Evolutionary conservation across 2,888 invertebrate species (phyloP).

Genomic region (Rapana venosa): DNA sequence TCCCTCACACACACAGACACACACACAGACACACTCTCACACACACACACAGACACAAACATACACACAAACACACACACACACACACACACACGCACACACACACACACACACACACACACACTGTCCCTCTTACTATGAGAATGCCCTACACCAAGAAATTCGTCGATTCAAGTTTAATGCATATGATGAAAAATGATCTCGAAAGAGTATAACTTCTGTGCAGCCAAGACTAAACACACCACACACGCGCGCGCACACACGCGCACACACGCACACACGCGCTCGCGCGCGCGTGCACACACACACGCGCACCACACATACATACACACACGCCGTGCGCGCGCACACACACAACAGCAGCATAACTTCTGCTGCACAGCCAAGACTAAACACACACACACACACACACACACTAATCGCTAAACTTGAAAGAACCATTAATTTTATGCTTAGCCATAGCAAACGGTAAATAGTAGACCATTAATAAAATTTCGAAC

Average conservation of each 20-base stretch:
- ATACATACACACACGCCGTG: not conserved
- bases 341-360: not conserved
- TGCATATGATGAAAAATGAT: not conserved
- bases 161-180: not conserved
- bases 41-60: not conserved
- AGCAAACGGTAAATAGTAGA: not conserved
- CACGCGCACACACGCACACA: not conserved
- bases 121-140: too few relatives aligned
- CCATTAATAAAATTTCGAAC: too few relatives aligned
- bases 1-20: not conserved
- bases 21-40: not conserved
- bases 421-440: not conserved
- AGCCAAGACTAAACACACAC: not conserved
- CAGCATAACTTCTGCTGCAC: too few relatives aligned
- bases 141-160: too few relatives aligned
- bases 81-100: too few relatives aligned
- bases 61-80: not conserved
- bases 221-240: not conserved
- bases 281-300: not conserved
- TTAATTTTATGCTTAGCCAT: not conserved
- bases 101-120: not conserved
- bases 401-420: conserved; percentile 7
- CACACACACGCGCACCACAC: not conserved
- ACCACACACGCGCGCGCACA: too few relatives aligned
- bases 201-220: not conserved